Conservation (phyloP, 2,888 invertebrate species). For the Tortrix viridana region DNA sequence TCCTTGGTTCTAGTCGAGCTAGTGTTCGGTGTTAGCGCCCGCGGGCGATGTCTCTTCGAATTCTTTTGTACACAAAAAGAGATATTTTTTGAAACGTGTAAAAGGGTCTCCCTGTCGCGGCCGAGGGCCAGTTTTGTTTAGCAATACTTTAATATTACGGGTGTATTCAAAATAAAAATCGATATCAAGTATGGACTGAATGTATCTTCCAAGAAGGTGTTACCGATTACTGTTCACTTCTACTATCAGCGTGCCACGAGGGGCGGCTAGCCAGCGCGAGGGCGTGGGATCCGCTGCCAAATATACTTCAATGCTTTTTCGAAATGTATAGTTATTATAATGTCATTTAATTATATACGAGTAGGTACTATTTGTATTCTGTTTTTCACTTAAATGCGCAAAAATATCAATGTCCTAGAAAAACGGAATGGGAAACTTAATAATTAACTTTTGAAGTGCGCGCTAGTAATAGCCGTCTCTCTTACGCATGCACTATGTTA, state of each 20-base stretch:
- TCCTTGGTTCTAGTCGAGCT: slow-evolving; percentile 30
- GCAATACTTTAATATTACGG: slow-evolving; percentile 63
- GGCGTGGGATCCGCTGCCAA: too few species aligned
- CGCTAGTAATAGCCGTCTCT: slow-evolving; percentile 4
- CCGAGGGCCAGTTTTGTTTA: slow-evolving; percentile 42
- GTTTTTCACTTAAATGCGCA: too few species aligned
- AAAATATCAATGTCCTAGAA: too few species aligned
- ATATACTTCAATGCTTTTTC: too few species aligned
- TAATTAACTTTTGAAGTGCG: background rate
- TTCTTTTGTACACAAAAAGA: slow-evolving; percentile 71
- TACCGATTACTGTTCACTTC: slow-evolving; percentile 17
- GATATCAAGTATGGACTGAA: slow-evolving; percentile 37
- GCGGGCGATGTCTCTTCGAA: slow-evolving; percentile 34
- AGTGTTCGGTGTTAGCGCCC: slow-evolving; percentile 27
- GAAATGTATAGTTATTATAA: too few species aligned
- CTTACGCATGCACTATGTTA: slow-evolving; percentile 18
- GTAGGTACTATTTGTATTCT: too few species aligned
- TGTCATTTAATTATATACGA: too few species aligned
- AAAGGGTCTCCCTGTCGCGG: slow-evolving; percentile 43
- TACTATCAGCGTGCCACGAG: slow-evolving; percentile 1
- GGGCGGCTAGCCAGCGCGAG: background rate
- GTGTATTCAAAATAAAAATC: slow-evolving; percentile 60
- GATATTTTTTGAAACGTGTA: slow-evolving; percentile 80
- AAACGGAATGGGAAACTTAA: background rate
- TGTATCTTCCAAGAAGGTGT: slow-evolving; percentile 36